Base-by-base conservation (phyloP, 2,113 vertebrate genomes). In the Blennius ocellaris region DNA sequence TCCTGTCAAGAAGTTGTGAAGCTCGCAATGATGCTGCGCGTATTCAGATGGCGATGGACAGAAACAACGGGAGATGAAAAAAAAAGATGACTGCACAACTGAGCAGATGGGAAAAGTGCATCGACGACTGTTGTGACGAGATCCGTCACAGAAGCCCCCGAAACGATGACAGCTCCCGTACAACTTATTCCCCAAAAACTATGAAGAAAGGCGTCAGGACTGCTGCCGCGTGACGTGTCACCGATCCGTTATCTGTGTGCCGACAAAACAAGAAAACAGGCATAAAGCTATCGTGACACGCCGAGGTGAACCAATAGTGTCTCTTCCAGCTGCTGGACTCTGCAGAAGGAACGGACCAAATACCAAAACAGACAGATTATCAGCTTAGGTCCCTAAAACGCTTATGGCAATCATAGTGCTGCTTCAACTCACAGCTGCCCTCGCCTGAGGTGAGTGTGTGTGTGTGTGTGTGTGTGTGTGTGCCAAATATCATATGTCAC, bases 331-430 rank as follows among this genome's bases (percentile, higher is more conserved):
- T 90, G 85, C 64, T 84, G 72, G 77, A 65, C 9, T 48, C 78
- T 68, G 52, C 53, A 62, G 57, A 79, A 62, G 45, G 11, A 62
- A 40, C 40, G 0, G 52, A 78, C 38, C 82, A 87, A 79, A 90
- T 64, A 86, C 82, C 77, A 83, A 90, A 91, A 90, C 90, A 91
- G 80, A 78, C 69, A 85, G 87, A 84, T 93, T 87, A 93, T 86
- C 79, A 90, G 84, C 61, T 93, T 90, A 89, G 39, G 60, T 65
- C 39, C 45, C 48, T 89, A 85, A 91, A 90, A 90, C 62, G 87
- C 87, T 89, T 87, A 81, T 37, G 54, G 65, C 67, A 49, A 63
- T 72, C 76, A 52, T 58, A 78, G 82, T 21, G 16, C 62, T 14
- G 44, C 62, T 51, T 36, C 62, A 57, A 67, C 78, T 38, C 55